These are phyloP conservation scores for Acleris literana DNA, from an alignment of 2,888 invertebrate species.

Conservation along the genomic window DNA sequence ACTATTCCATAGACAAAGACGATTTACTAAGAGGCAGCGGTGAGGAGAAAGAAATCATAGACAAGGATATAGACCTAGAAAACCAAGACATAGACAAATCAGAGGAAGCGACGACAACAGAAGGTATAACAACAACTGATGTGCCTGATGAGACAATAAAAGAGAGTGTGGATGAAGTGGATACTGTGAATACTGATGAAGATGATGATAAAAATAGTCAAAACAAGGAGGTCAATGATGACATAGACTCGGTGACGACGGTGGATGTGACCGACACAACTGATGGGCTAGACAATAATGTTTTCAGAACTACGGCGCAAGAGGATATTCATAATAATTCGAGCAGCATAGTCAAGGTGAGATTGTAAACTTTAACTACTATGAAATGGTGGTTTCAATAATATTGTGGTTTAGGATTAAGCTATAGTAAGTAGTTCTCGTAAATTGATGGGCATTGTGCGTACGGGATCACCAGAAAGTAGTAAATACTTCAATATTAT, in stretches of 20 bases:
- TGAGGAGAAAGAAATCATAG: constrained; percentile 23
- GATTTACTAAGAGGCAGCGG: constrained; percentile 29
- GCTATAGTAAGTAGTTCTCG: background rate
- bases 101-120: constrained; percentile 27
- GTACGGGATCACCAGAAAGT: too few relatives aligned
- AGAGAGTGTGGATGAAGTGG: constrained; percentile 11
- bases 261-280: constrained; percentile 41
- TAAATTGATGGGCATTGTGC: background rate
- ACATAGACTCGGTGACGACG: background rate
- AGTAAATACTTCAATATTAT: too few relatives aligned
- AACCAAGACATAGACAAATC: constrained; percentile 18
- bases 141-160: constrained; percentile 12
- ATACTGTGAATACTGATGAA: background rate
- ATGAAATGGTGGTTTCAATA: constrained; percentile 13
- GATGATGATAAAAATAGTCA: background rate
- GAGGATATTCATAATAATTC: constrained; percentile 48
- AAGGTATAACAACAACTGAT: constrained; percentile 35
- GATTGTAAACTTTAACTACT: constrained; percentile 39
- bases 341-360: constrained; percentile 41
- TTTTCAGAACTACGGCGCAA: constrained; percentile 44
- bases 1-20: constrained; percentile 19
- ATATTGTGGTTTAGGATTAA: constrained; percentile 18
- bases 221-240: background rate
- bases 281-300: constrained; percentile 52
- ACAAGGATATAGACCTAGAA: constrained; percentile 16